Evolutionary conservation across 2,797 vertebrate genomes (phyloP).

Genomic region (Etheostoma nigrum): DNA sequence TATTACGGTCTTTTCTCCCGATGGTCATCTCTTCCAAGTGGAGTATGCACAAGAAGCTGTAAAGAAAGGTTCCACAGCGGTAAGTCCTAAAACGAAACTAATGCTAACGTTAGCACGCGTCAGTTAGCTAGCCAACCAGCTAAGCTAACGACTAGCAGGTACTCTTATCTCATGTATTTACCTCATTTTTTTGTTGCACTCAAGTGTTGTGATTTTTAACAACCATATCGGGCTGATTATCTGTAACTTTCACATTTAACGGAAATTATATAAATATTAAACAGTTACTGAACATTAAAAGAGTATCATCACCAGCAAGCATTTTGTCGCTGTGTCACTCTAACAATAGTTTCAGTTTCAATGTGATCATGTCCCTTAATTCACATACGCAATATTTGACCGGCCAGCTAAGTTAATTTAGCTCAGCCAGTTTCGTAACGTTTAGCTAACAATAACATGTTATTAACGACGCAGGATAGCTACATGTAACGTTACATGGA

Average conservation of each 20-base stretch:
- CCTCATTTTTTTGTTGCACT: neutral
- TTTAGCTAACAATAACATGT: too few relatives aligned
- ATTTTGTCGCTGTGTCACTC: conserved; percentile 82
- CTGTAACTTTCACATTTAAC: neutral
- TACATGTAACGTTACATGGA: neutral
- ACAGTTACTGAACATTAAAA: neutral
- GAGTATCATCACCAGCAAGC: conserved; percentile 33
- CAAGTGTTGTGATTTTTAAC: neutral
- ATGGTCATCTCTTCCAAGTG: conserved; percentile 93
- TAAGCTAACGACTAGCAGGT: conserved; percentile 52
- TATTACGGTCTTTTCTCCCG: conserved; percentile 92
- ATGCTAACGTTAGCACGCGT: conserved; percentile 59
- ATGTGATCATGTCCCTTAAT: neutral
- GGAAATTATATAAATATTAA: too few relatives aligned
- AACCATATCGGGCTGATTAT: neutral
- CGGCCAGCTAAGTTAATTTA: neutral
- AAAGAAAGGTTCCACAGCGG: conserved; percentile 93
- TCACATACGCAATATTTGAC: neutral
- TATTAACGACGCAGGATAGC: rapidly evolving
- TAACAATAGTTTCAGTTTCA: conserved; percentile 69
- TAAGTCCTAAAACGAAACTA: conserved; percentile 72
- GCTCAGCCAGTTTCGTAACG: rapidly evolving
- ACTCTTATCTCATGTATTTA: neutral
- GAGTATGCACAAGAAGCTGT: conserved; percentile 93
- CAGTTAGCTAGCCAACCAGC: conserved; percentile 56